Evolutionary conservation across 2,113 vertebrate genomes (phyloP), one percentile per base, ranked within the genome.

Genomic region (Nothoprocta perdicaria): DNA sequence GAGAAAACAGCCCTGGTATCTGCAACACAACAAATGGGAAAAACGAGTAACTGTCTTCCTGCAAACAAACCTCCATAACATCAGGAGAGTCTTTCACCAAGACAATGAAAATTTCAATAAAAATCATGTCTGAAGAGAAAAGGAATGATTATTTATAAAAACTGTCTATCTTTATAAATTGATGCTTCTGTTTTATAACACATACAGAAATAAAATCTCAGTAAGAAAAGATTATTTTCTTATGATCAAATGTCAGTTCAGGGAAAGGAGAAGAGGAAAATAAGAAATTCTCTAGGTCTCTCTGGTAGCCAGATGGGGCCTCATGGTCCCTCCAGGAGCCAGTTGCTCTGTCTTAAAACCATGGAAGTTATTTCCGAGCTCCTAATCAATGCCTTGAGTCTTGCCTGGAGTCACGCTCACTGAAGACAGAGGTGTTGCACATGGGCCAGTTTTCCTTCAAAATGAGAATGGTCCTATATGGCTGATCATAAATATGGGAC

Each of bases 341-440:
- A 55, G 26, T 16, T 55, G 26, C 53, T 55, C 14, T 15, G 15
- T 14, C 18, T 10, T 77, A 46, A 43, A 85, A 65, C 2, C 11
- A 73, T 5, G 6, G 4, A 12, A 81, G 31, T 33, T 73, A 38
- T 43, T 73, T 43, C 29, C 43, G 40, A 57, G 24, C 4, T 73
- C 61, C 88, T 26, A n/a, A 66, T 83, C 35, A 46, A 80, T 22
- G 10, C 4, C 2, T 8, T 45, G 31, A 0, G 3, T 69, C 68
- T 48, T 38, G 35, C 35, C 35, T 8, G 35, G 8, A 87, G 38
- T 22, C 45, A n/a, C 0, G 0, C 2, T 50, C 4, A 15, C 31
- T 52, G 18, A 35, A 72, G 71, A 65, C 2, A 74, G 22, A 52
- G 16, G 1, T 33, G 12, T 6, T 57, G 19, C 21, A 52, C 23